Base-by-base conservation (phyloP, 1,140 invertebrate species). In the Calosoma granatense region DNA sequence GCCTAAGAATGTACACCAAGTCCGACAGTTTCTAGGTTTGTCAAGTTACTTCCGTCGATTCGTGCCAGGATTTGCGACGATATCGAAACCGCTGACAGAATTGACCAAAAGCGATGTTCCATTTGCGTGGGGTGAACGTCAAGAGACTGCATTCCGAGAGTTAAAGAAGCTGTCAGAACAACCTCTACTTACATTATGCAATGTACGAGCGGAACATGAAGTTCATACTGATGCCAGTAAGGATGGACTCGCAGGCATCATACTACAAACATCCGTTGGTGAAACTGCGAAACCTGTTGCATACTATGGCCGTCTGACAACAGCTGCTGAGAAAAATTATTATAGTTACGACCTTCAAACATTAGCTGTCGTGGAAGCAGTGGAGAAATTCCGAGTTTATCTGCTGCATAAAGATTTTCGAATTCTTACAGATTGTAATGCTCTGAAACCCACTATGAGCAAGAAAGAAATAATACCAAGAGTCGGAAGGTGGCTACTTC, bases 161-260 rank as follows among this genome's bases (percentile, higher is more conserved):
- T 55, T 66, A 19, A 69, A 67, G 56, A 21, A 41, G 1, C 59
- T 21, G 17, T 60, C 71, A 12, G 11, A 41, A 4, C 52, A 55
- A 19, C 26, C 26, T 14, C 6, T 30, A 30, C 26, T 30, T 30
- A 14, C 14, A 14, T 14, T 30, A 14, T 30, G 14, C 14, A 14
- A 30, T 30, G 26, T 30, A 4, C 26, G 14, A 4, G 26, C 26
- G 4, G 26, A 30, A 30, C 26, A 30, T 30, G 69, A 73, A 47
- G 20, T 71, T 1, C 70, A 72, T 52, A 67, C 66, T 0, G 65
- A 69, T 57, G 67, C 69, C 0, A 64, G 63, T 43, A 57, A 60
- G n/a, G 20, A 56, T 0, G 68, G 69, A 0, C 59, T 69, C 14
- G 67, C 63, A 1, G 67, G 60, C 2, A 60, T 64, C 15, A 55